Percentiles rank a stretch among this genome's conserved stretches.
Evolutionary conservation across 2,888 invertebrate species (phyloP).

Genomic region (Drosophila pegasa): DNA sequence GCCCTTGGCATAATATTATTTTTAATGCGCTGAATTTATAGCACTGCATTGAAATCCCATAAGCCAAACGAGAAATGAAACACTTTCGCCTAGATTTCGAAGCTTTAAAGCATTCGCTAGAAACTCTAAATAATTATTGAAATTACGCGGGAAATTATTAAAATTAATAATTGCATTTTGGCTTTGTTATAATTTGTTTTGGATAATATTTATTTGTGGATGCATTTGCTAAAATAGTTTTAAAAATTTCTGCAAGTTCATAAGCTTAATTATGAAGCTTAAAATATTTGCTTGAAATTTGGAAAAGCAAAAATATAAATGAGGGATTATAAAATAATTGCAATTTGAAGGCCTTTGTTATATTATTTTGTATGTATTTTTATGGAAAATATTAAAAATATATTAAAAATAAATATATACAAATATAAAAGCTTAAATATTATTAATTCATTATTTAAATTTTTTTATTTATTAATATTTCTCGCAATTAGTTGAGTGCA

Average conservation of each 20-base stretch:
- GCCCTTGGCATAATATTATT: conserved; percentile 63
- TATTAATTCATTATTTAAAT: too few species aligned
- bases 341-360: too few species aligned
- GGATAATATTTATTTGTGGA: neutral
- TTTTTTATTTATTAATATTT: too few species aligned
- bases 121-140: neutral
- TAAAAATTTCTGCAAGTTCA: too few species aligned
- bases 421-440: too few species aligned
- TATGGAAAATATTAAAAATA: too few species aligned
- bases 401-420: too few species aligned
- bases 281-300: neutral
- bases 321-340: too few species aligned
- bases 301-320: too few species aligned
- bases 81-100: conserved; percentile 37
- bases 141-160: neutral
- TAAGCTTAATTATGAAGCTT: neutral
- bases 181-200: neutral
- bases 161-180: neutral
- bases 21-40: conserved; percentile 77
- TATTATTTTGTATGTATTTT: neutral
- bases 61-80: conserved; percentile 35
- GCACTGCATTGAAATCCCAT: conserved; percentile 43
- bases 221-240: too few species aligned
- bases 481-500: too few species aligned
- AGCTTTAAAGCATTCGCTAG: neutral